These are phyloP conservation scores for Coptodon rendalli DNA, from an alignment of 2,113 vertebrate species.

Conservation along the genomic window DNA sequence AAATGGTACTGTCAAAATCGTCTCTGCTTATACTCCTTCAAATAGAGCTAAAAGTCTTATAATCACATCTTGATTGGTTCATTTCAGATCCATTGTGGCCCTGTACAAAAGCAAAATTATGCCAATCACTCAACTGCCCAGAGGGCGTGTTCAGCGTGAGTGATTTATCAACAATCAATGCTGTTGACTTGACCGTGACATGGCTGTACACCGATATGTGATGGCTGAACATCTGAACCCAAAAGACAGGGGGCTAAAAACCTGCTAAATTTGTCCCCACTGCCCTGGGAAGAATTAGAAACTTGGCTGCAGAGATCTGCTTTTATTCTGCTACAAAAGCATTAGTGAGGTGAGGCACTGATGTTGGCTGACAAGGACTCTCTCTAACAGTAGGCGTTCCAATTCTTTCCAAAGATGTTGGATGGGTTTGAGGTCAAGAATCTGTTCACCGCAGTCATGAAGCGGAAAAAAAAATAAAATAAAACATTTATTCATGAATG, in stretches of 20 bases:
- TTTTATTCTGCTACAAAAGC: neutral
- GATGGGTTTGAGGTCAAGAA: neutral
- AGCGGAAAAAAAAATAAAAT: neutral
- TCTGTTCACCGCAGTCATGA: neutral
- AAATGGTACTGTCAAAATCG: neutral
- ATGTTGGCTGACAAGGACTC: neutral
- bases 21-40: neutral
- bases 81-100: neutral
- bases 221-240: neutral
- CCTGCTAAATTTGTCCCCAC: neutral
- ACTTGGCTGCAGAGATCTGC: neutral
- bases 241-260: neutral
- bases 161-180: neutral
- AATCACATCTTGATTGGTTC: neutral
- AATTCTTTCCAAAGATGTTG: neutral
- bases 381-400: neutral
- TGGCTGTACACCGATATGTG: neutral
- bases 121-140: neutral
- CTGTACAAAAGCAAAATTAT: neutral
- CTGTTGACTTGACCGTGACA: neutral
- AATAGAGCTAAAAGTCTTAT: neutral
- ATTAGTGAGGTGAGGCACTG: neutral
- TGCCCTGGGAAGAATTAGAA: neutral
- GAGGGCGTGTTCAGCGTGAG: neutral
- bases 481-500: neutral